Base-by-base conservation (phyloP, 2,888 invertebrate species). In the Ormyrus thymus region DNA sequence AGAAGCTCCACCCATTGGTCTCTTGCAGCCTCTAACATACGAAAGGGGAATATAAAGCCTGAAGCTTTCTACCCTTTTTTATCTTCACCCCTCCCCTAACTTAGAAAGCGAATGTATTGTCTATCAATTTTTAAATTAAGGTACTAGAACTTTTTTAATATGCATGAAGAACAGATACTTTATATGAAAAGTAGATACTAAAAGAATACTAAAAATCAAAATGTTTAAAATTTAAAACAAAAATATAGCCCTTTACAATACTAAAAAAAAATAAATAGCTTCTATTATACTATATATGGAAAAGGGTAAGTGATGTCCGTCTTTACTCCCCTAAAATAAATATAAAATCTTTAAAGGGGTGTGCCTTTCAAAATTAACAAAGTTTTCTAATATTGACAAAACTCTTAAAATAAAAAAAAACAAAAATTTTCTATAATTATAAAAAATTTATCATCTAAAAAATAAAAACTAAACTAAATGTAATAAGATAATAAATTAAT, bases 1-100 rank as follows among this genome's bases (percentile, higher is more conserved):
- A 78, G 80, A 85, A 83, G 85, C 87, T 87, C 87, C 87, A 85
- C 86, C 86, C 87, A 84, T 85, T 83, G 79, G 66, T 76, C 15
- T 73, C 11, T 80, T 55, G 71, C 53, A 78, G 62, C 70, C 71
- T 81, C 61, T 29, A 80, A 75, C 66, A 62, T 45, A 75, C 82
- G 78, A 77, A 77, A 85, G 83, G 82, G 84, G 82, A 82, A 76
- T 81, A 71, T 66, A 68, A 74, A 82, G 68, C 64, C 59, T 74
- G 43, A 55, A 79, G 70, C 72, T 56, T 68, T 68, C 55, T 75
- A 80, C 75, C 74, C 66, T 81, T 82, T 81, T 80, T 81, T 68
- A 73, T 62, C 66, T 53, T 68, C 66, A 76, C 70, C 73, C 76
- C 72, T 66, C 71, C 59, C 69, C 62, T 68, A 43, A 9, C 9